Evolutionary conservation across 2,888 invertebrate species (phyloP), one percentile per base, ranked within the genome.

Genomic region (Brenthis hecate): DNA sequence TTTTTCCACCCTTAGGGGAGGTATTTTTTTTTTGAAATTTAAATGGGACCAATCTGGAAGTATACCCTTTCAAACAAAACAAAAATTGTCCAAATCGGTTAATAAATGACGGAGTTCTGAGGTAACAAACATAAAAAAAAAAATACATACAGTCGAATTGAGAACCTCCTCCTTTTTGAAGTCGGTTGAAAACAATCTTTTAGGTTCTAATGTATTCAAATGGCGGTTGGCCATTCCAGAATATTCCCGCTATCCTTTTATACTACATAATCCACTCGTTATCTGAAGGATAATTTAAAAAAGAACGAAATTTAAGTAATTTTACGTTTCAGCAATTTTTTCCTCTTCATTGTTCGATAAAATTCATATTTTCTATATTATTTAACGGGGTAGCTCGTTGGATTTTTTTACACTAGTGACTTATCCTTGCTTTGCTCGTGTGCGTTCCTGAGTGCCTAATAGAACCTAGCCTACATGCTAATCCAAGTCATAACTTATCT

Each of bases 121-220:
- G n/a, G n/a, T n/a, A n/a, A n/a, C n/a, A n/a, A n/a, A n/a, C n/a
- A n/a, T n/a, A n/a, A n/a, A n/a, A n/a, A n/a, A n/a, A n/a, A n/a
- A n/a, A n/a, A n/a, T n/a, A n/a, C n/a, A n/a, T n/a, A n/a, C n/a
- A n/a, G n/a, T n/a, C n/a, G n/a, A n/a, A n/a, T n/a, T n/a, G n/a
- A n/a, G n/a, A n/a, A n/a, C n/a, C n/a, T n/a, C n/a, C n/a, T n/a
- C n/a, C n/a, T n/a, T n/a, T n/a, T n/a, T n/a, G n/a, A n/a, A n/a
- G n/a, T n/a, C n/a, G n/a, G n/a, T n/a, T n/a, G n/a, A n/a, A n/a
- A 80, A 76, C 77, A 75, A 76, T 79, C 80, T 83, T 81, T 82
- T 79, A 80, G 75, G 74, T 68, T 73, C 73, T 82, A 86, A 85
- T 85, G 80, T 83, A 87, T 85, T 84, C 81, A 86, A 86, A 86